Conservation (phyloP, 2,888 invertebrate species). For the Melieria picta region DNA sequence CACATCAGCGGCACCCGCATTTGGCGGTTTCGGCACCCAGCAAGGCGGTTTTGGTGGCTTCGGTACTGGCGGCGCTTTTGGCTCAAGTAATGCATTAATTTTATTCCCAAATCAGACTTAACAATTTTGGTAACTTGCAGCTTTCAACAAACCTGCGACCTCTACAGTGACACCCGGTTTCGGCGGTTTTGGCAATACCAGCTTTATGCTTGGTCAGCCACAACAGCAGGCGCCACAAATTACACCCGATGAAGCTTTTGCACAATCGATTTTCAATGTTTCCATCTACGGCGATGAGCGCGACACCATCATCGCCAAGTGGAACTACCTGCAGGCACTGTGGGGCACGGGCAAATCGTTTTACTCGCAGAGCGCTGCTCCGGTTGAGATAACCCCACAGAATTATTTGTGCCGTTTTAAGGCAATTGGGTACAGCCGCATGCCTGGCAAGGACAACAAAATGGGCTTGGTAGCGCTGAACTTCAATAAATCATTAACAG, state of each 20-base stretch:
- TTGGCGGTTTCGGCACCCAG: conserved; percentile 66
- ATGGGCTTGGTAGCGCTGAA: conserved; percentile 89
- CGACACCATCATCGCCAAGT: conserved; percentile 90
- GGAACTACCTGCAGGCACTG: conserved; percentile 89
- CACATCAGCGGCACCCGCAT: conserved; percentile 64
- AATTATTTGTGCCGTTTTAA: conserved; percentile 95
- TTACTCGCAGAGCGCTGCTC: conserved; percentile 77
- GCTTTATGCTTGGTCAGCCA: conserved; percentile 61
- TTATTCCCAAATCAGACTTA: too few relatives aligned
- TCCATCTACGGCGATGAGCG: conserved; percentile 94
- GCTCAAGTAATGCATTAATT: conserved; percentile 41
- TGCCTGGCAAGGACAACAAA: conserved; percentile 88
- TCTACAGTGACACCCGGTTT: conserved; percentile 65
- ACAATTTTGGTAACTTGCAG: conserved; percentile 42
- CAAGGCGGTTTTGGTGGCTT: conserved; percentile 66
- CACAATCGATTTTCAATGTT: conserved; percentile 80
- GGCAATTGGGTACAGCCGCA: conserved; percentile 90
- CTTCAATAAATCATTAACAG: conserved; percentile 84
- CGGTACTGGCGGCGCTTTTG: conserved; percentile 56
- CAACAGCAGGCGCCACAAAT: conserved; percentile 69
- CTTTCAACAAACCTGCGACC: conserved; percentile 63
- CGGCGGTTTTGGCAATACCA: conserved; percentile 69
- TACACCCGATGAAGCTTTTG: conserved; percentile 76
- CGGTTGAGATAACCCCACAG: conserved; percentile 85
- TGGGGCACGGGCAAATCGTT: conserved; percentile 76